Percentiles rank a stretch among this genome's conserved stretches.
Evolutionary conservation across 1,140 invertebrate species (phyloP).

Genomic region (Bombus waltoni): DNA sequence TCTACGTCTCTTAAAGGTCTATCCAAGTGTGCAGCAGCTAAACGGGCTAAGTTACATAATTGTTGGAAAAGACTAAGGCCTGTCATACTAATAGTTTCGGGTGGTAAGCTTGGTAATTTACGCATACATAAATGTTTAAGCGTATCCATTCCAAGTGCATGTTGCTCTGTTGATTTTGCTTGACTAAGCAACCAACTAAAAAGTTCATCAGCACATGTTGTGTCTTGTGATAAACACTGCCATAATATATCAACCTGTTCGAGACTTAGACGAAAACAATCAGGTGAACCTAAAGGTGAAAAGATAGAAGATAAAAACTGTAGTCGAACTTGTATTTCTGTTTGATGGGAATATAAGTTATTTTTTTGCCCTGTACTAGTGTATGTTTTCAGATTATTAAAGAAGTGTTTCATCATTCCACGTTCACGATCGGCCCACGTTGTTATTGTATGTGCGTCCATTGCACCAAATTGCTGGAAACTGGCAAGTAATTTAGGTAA

Average conservation of each 20-base stretch:
- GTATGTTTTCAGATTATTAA: constrained; percentile 91
- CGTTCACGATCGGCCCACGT: constrained; percentile 95
- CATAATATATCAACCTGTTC: constrained; percentile 95
- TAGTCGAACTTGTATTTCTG: constrained; percentile 94
- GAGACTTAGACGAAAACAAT: constrained; percentile 92
- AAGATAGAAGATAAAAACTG: constrained; percentile 96
- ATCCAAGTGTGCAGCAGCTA: constrained; percentile 86
- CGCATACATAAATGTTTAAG: constrained; percentile 94
- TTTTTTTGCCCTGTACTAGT: constrained; percentile 76
- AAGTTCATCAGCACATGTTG: constrained; percentile 93
- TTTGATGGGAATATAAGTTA: constrained; percentile 92
- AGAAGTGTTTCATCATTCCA: constrained; percentile 96
- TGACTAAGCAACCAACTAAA: constrained; percentile 96
- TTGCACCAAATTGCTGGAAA: constrained; percentile 93
- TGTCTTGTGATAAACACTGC: constrained; percentile 93
- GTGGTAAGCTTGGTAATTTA: constrained; percentile 93
- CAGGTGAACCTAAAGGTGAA: constrained; percentile 94
- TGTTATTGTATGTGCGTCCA: constrained; percentile 92
- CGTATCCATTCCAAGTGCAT: constrained; percentile 93
- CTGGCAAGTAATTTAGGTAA: constrained; percentile 95
- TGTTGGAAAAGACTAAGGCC: constrained; percentile 95
- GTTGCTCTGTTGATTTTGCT: constrained; percentile 94
- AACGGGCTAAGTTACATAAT: constrained; percentile 91
- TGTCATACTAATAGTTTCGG: constrained; percentile 95
- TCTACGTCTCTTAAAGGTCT: constrained; percentile 79